Conservation (phyloP, 2,888 invertebrate genomes). For the Cryptocephalus primarius region DNA sequence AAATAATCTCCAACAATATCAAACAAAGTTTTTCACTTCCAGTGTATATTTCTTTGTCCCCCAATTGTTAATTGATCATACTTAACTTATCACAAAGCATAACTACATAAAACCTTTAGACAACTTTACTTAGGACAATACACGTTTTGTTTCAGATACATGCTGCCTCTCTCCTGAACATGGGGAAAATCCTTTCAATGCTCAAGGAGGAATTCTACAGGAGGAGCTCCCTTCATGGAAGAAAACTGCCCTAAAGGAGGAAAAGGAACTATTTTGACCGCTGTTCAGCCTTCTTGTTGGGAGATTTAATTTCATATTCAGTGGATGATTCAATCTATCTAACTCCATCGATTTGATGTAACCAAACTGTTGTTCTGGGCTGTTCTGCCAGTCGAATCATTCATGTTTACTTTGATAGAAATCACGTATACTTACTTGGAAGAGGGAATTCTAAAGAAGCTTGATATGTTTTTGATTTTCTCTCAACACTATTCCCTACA, state of each 20-base stretch:
- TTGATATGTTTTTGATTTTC: no score
- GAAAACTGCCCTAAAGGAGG: slow-evolving; percentile 81
- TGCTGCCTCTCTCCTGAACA: slow-evolving; percentile 65
- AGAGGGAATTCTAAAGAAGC: no score
- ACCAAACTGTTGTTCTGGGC: no score
- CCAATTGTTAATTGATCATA: no score
- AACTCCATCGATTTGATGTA: slow-evolving; percentile 18
- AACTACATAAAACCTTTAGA: no score
- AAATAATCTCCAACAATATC: no score
- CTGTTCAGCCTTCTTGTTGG: slow-evolving; percentile 14
- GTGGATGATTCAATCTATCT: slow-evolving; percentile 13
- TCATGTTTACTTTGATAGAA: background rate
- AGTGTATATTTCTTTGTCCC: no score
- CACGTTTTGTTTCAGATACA: slow-evolving; percentile 44
- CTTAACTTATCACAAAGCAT: no score
- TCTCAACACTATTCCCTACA: no score
- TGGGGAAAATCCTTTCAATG: slow-evolving; percentile 59
- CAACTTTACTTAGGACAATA: no score
- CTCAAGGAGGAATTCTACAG: slow-evolving; percentile 72
- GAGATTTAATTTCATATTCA: slow-evolving; percentile 14
- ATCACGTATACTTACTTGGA: no score
- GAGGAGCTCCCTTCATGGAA: slow-evolving; percentile 86
- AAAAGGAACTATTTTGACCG: slow-evolving; percentile 76
- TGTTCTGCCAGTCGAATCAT: background rate
- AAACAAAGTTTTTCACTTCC: no score